Conservation (phyloP, 1,140 invertebrate species). For the Berghia stephanieae region DNA sequence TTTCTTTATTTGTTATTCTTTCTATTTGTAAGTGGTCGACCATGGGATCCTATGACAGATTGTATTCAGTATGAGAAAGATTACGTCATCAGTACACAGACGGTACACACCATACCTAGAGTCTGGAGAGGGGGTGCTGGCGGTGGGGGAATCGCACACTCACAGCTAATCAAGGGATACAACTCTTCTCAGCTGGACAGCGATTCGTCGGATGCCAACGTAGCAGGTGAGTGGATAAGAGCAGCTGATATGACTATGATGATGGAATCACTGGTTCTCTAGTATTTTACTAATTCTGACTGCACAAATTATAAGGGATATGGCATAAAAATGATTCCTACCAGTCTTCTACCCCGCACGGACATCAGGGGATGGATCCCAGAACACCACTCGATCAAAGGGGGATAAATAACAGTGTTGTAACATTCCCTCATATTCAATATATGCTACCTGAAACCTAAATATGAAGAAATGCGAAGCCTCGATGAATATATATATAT, state of each 20-base stretch:
- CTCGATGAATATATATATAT: no score
- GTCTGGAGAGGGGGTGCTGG: slow-evolving; percentile 61
- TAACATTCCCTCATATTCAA: no score
- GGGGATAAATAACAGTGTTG: neutral
- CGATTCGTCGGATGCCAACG: slow-evolving; percentile 50
- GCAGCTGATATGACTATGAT: slow-evolving; percentile 51
- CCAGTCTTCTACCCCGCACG: slow-evolving; percentile 78
- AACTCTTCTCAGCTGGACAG: slow-evolving; percentile 48
- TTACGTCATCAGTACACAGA: slow-evolving; percentile 78
- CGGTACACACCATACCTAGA: slow-evolving; percentile 77
- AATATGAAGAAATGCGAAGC: no score
- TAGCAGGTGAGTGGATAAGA: slow-evolving; percentile 49
- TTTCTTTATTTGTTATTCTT: slow-evolving; percentile 27
- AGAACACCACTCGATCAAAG: slow-evolving; percentile 77
- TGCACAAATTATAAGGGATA: no score
- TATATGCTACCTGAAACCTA: no score
- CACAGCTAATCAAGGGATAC: slow-evolving; percentile 30
- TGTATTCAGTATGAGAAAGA: slow-evolving; percentile 82
- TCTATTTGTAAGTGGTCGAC: slow-evolving; percentile 72
- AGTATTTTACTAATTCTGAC: no score
- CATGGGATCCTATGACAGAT: slow-evolving; percentile 86
- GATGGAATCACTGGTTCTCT: neutral
- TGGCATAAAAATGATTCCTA: no score
- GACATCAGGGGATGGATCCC: slow-evolving; percentile 78
- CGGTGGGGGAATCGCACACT: no score